phyloP scores from a whole-genome alignment of 2,888 invertebrate species.

The Spatulosminthurus flaviceps region DNA sequence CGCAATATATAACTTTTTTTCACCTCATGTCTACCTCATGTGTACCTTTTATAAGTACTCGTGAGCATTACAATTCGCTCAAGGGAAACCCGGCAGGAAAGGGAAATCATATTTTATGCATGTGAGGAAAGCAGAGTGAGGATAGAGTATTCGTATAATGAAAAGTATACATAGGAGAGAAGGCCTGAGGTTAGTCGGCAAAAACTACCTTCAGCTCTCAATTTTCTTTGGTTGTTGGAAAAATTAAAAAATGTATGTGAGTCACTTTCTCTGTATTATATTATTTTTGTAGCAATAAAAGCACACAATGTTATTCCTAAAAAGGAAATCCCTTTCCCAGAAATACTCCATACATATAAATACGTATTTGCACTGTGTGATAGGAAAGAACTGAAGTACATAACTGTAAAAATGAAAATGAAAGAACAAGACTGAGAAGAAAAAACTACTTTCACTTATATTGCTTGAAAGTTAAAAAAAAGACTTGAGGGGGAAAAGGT shows the following conservation, averaged over 20 bases:
- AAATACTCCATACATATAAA: too few species aligned
- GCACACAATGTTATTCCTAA: background rate
- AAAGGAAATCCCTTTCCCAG: background rate
- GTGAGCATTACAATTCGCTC: background rate
- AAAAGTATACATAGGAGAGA: too few species aligned
- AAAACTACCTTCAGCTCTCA: background rate
- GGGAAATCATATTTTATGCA: background rate
- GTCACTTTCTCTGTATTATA: background rate
- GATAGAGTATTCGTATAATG: too few species aligned
- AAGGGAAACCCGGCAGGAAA: background rate
- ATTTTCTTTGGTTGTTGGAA: too few species aligned
- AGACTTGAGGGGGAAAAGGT: too few species aligned
- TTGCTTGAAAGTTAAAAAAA: too few species aligned
- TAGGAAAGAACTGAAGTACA: too few species aligned
- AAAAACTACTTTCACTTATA: too few species aligned
- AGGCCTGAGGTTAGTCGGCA: background rate
- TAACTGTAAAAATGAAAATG: too few species aligned
- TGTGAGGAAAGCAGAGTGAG: background rate
- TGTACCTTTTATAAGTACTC: background rate
- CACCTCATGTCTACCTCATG: background rate
- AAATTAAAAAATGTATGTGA: too few species aligned
- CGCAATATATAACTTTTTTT: conserved; percentile 2
- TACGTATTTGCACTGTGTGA: too few species aligned
- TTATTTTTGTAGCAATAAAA: background rate
- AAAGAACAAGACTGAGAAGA: too few species aligned